Base-by-base conservation (phyloP, 2,888 invertebrate species). In the Iphiclides podalirius region DNA sequence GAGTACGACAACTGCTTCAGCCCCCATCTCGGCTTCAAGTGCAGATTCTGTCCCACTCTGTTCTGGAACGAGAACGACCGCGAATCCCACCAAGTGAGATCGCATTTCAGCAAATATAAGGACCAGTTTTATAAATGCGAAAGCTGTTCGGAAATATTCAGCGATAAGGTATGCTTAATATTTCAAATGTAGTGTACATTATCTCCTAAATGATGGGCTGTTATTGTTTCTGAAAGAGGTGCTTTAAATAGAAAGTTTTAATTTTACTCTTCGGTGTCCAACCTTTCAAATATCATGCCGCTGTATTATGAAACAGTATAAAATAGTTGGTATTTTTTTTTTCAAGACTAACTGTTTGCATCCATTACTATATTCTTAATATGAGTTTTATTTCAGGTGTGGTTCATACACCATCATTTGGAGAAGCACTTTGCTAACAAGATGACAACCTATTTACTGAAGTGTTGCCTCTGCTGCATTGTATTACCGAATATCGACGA, bases 61-160 rank as follows among this genome's bases (percentile, higher is more conserved):
- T 90, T 90, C 55, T 90, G 90, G 90, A 87, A 89, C 58, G 89
- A 89, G 56, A 71, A 74, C 0, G 89, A 89, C 17, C 69, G 90
- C 41, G 87, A 90, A 58, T 57, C 59, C 0, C 90, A 90, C 58
- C 82, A 87, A 59, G 72, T 82, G 1, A 66, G 70, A 42, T 73
- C 70, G 1, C 90, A 90, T 61, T 72, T 70, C 38, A 59, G 58
- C 7, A 77, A 71, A 13, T 63, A 82, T 55, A 77, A 65, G 40
- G 79, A 77, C 1, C 64, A 79, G 13, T 88, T 75, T 66, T 89
- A 88, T 55, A 79, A 79, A 53, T 90, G 89, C 60, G 73, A 73
- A 8, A 56, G 52, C 20, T 90, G 89, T 52, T 67, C 64, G 47
- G 72, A 79, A 55, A 59, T 75, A 2, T 88, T 80, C 54, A 83